phyloP scores from a whole-genome alignment of 2,888 invertebrate genomes.

The Nephrotoma appendiculata region DNA sequence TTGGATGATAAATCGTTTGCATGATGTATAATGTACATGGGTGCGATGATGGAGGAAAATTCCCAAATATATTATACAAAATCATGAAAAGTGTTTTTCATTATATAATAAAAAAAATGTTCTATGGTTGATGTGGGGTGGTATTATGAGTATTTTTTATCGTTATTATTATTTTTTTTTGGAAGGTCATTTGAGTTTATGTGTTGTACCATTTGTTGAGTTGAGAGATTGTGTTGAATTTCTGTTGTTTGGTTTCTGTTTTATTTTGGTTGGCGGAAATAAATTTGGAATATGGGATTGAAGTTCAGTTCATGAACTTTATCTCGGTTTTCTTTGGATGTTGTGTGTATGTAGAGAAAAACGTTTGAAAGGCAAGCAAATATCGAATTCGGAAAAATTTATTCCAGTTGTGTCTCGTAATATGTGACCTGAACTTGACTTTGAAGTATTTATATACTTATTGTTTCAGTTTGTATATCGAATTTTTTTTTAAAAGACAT shows the following conservation, averaged over 20 bases:
- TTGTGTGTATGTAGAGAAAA: too few relatives aligned
- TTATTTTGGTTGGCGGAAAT: background rate
- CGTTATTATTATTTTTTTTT: background rate
- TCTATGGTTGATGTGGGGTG: background rate
- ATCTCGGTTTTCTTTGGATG: background rate
- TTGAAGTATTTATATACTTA: too few relatives aligned
- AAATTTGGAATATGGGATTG: background rate
- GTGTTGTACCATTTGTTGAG: background rate
- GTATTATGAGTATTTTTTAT: background rate
- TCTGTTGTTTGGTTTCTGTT: background rate
- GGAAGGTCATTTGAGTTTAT: background rate
- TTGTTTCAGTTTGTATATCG: too few relatives aligned
- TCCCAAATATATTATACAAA: background rate
- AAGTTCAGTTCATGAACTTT: background rate
- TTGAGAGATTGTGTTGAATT: background rate
- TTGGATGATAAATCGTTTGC: background rate
- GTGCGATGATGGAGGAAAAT: background rate
- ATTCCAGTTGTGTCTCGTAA: too few relatives aligned
- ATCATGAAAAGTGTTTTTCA: background rate
- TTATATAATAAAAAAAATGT: background rate
- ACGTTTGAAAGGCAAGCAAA: too few relatives aligned
- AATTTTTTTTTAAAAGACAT: too few relatives aligned
- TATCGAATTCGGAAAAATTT: too few relatives aligned
- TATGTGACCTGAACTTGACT: too few relatives aligned
- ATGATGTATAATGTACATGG: too few relatives aligned